Percentiles rank a stretch among this genome's conserved stretches.
phyloP scores from a whole-genome alignment of 2,797 vertebrate genomes.

The Pachyuromys duprasi region DNA sequence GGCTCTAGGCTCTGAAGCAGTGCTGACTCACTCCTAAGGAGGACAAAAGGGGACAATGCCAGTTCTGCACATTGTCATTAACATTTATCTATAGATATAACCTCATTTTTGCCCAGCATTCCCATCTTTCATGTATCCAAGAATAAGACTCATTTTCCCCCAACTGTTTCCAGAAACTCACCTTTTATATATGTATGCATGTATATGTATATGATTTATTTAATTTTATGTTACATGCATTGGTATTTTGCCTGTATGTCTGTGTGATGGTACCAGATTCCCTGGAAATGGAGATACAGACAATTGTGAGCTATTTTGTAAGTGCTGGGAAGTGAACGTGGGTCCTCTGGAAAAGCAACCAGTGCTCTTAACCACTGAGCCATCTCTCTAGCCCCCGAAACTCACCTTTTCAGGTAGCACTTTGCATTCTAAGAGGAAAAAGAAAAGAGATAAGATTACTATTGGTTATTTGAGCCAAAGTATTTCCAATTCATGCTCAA shows the following conservation, averaged over 20 bases:
- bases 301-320: too few relatives aligned
- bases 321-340: too few relatives aligned
- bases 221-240: too few relatives aligned
- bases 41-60: background rate
- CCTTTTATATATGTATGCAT: too few relatives aligned
- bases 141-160: background rate
- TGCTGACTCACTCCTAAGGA: conserved; percentile 23
- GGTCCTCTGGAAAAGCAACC: too few relatives aligned
- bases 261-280: too few relatives aligned
- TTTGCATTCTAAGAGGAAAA: conserved; percentile 54
- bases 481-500: background rate
- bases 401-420: conserved; percentile 63
- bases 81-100: background rate
- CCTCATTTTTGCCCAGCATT: background rate
- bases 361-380: too few relatives aligned
- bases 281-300: too few relatives aligned
- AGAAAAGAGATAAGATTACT: conserved; percentile 27
- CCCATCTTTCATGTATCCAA: background rate
- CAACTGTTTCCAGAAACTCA: background rate
- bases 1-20: conserved; percentile 42
- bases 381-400: too few relatives aligned
- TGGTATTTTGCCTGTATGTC: too few relatives aligned
- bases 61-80: background rate
- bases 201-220: too few relatives aligned
- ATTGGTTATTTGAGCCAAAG: background rate